Evolutionary conservation across 2,113 vertebrate genomes (phyloP).

Genomic region (Corapipo altera): DNA sequence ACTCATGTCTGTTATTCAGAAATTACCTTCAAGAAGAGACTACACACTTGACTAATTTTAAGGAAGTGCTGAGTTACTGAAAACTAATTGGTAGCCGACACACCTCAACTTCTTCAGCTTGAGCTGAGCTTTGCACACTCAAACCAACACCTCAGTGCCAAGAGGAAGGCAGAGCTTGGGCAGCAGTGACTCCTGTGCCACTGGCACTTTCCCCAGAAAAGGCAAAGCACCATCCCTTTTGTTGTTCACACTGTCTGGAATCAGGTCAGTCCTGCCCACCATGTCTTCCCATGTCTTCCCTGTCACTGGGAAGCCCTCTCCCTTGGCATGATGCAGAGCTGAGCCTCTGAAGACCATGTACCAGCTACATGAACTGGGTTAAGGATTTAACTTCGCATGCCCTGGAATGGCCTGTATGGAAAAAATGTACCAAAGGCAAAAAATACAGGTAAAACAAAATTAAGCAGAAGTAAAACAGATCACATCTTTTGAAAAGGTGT

Average conservation of each 20-base stretch:
- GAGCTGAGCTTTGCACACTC: neutral
- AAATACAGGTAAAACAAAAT: neutral
- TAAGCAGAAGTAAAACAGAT: neutral
- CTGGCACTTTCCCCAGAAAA: neutral
- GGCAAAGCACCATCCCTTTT: neutral
- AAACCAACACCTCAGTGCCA: neutral
- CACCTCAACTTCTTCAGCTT: neutral
- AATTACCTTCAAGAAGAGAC: conserved; percentile 32
- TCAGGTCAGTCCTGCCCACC: neutral
- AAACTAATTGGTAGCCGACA: neutral
- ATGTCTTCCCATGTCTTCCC: fast-evolving
- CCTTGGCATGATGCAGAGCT: neutral
- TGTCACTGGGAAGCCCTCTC: neutral
- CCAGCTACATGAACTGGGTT: neutral
- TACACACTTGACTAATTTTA: conserved; percentile 63
- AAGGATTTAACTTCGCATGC: neutral
- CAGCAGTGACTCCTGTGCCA: neutral
- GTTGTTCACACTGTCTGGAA: neutral
- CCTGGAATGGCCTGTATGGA: neutral
- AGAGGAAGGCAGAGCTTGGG: neutral
- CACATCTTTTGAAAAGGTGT: neutral
- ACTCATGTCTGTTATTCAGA: conserved; percentile 1
- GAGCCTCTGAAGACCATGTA: neutral
- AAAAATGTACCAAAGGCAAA: neutral
- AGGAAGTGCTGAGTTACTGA: conserved; percentile 62